These are phyloP conservation scores for Zoanthus sociatus DNA, from an alignment of 92 coral and sea anemone species.

Conservation along the genomic window DNA sequence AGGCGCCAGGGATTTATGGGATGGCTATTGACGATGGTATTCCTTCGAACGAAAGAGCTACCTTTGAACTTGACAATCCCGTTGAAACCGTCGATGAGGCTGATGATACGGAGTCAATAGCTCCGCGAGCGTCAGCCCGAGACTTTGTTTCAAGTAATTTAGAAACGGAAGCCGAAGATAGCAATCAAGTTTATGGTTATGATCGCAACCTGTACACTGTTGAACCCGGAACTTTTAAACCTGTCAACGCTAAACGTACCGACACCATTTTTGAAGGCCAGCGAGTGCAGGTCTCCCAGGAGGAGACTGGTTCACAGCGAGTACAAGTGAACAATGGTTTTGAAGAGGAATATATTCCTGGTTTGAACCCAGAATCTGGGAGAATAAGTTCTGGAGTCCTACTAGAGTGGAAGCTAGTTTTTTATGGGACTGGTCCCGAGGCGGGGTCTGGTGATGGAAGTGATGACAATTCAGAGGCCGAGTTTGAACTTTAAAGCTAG, in stretches of 20 bases:
- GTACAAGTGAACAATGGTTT: constrained; percentile 98
- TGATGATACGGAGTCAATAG: constrained; percentile 19
- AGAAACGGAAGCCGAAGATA: constrained; percentile 61
- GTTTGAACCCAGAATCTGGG: constrained; percentile 94
- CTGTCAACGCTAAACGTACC: constrained; percentile 67
- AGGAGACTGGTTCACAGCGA: constrained; percentile 98
- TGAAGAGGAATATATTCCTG: constrained; percentile 98
- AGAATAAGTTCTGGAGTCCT: constrained; percentile 90
- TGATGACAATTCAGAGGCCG: constrained; percentile 49
- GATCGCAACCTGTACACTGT: constrained; percentile 71
- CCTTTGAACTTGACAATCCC: neutral
- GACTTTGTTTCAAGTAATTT: constrained; percentile 35
- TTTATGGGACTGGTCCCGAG: constrained; percentile 88
- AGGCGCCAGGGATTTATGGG: constrained; percentile 44
- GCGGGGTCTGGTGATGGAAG: constrained; percentile 54
- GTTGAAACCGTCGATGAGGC: constrained; percentile 18
- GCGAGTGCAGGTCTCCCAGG: constrained; percentile 93
- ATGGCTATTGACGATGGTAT: constrained; percentile 20
- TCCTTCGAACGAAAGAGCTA: constrained; percentile 18
- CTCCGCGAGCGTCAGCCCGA: constrained; percentile 7
- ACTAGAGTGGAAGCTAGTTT: constrained; percentile 90
- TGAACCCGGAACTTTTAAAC: constrained; percentile 45
- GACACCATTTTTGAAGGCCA: constrained; percentile 80
- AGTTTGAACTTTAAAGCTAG: constrained; percentile 28
- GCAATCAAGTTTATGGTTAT: constrained; percentile 79